Evolutionary conservation across 2,888 invertebrate genomes (phyloP).

Genomic region (Cenopis cana): DNA sequence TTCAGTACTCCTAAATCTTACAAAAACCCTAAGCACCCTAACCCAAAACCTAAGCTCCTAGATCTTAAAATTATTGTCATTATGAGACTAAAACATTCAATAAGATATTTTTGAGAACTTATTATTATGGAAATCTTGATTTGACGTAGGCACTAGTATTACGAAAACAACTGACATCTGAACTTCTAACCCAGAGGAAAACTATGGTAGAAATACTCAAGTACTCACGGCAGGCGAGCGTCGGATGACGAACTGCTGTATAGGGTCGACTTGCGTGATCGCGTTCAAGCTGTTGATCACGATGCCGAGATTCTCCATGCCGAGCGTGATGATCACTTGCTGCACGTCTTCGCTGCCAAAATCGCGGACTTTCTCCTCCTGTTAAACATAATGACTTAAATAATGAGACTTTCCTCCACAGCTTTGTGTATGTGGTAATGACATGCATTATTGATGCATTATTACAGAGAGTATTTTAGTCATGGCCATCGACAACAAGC

Average conservation of each 20-base stretch:
- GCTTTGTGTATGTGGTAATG: not conserved
- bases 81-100: no score
- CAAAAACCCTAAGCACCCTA: no score
- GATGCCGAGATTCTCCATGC: constrained; percentile 51
- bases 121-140: no score
- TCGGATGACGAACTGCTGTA: constrained; percentile 54
- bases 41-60: no score
- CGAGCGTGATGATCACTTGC: constrained; percentile 47
- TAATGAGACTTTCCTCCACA: not conserved
- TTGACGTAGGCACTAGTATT: no score
- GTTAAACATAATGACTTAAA: not conserved
- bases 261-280: constrained; percentile 47
- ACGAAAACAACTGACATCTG: no score
- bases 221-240: constrained; percentile 38
- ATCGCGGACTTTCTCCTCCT: constrained; percentile 37
- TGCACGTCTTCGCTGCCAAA: constrained; percentile 38
- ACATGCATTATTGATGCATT: no score
- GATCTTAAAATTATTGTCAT: no score
- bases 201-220: not conserved
- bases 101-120: no score
- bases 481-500: not conserved
- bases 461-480: not conserved
- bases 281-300: constrained; percentile 49
- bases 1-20: no score
- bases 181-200: not conserved